phyloP scores from a whole-genome alignment of 2,797 vertebrate genomes.

The Eulemur albifrons region DNA sequence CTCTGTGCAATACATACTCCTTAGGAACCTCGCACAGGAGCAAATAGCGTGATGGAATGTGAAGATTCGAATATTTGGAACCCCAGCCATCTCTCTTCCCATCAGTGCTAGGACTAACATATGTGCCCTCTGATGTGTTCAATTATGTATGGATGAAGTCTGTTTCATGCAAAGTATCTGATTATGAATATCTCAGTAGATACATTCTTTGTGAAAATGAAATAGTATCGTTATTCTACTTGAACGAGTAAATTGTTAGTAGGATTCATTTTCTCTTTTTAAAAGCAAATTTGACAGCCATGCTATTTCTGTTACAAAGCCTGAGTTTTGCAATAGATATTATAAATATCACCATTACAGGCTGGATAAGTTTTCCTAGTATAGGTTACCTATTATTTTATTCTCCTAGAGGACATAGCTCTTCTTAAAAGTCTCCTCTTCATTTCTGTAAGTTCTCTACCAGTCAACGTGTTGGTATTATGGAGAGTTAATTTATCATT shows the following conservation, averaged over 20 bases:
- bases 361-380: background rate
- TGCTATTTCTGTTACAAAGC: slow-evolving; percentile 7
- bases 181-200: slow-evolving; percentile 1
- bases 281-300: slow-evolving; percentile 31
- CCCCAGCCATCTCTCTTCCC: background rate
- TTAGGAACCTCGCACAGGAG: background rate
- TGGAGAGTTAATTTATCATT: slow-evolving; percentile 61
- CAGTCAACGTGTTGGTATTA: background rate
- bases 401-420: background rate
- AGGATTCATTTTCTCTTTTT: slow-evolving; percentile 19
- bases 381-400: slow-evolving; percentile 13
- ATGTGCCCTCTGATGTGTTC: background rate
- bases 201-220: slow-evolving; percentile 27
- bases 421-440: slow-evolving; percentile 10
- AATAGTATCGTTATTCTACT: slow-evolving; percentile 22
- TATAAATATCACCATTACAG: slow-evolving; percentile 24
- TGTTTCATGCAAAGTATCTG: background rate
- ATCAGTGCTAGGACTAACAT: background rate
- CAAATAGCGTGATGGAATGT: background rate
- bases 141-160: background rate
- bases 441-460: background rate
- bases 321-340: background rate
- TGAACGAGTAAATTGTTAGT: background rate
- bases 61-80: background rate
- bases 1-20: background rate